Evolutionary conservation across 2,888 invertebrate genomes (phyloP).

Genomic region (Leptinotarsa haldemani): DNA sequence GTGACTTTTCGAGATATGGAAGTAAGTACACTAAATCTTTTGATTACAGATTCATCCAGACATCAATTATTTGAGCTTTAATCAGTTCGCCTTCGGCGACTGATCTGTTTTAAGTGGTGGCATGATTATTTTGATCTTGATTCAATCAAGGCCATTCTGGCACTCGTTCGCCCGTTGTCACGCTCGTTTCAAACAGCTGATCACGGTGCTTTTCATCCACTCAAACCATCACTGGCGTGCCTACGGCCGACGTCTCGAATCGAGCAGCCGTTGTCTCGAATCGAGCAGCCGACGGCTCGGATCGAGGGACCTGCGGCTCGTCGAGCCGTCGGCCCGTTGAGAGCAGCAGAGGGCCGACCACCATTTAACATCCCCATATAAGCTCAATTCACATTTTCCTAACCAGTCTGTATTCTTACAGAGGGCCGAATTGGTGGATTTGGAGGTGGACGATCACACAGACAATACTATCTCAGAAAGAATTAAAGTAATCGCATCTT

Average conservation of each 20-base stretch:
- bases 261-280: neutral
- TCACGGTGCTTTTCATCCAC: neutral
- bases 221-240: neutral
- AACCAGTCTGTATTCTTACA: neutral
- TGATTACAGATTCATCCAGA: slow-evolving; percentile 5
- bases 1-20: slow-evolving; percentile 1
- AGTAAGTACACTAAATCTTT: slow-evolving; percentile 10
- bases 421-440: neutral
- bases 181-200: slow-evolving; percentile 1
- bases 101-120: neutral
- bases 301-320: neutral
- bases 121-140: neutral
- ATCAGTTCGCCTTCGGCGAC: neutral
- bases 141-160: neutral
- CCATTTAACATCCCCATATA: too few relatives aligned
- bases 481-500: slow-evolving; percentile 17
- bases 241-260: neutral
- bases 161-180: neutral
- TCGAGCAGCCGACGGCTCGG: neutral
- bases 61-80: slow-evolving; percentile 2
- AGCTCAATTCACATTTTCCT: too few relatives aligned
- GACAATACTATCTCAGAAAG: slow-evolving; percentile 5
- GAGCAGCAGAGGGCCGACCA: neutral
- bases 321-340: neutral
- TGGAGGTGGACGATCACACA: neutral